Conservation (phyloP, 30 jellyfish, hydroid and myxozoan genomes). For the Pseudorhiza aurosa region DNA sequence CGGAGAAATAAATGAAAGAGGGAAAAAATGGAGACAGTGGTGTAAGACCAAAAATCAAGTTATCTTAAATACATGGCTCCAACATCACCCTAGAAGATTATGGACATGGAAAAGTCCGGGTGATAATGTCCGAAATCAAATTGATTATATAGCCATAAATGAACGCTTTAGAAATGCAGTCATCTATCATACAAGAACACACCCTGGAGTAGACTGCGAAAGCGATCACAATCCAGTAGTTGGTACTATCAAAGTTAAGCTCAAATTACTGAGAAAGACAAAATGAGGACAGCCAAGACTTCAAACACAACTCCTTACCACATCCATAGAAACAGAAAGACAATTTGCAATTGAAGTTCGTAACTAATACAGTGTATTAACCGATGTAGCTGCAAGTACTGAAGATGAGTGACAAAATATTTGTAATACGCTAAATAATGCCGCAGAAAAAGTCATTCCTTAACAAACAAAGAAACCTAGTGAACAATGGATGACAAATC, state of each 20-base stretch:
- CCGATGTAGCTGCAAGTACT: background rate
- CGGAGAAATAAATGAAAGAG: conserved; percentile 20
- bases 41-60: background rate
- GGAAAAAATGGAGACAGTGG: conserved; percentile 31
- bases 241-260: background rate
- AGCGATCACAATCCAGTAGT: background rate
- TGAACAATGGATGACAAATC: background rate
- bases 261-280: background rate
- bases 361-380: background rate
- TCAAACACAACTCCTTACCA: background rate
- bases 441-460: background rate
- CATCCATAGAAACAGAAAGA: conserved; percentile 9
- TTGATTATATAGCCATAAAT: conserved; percentile 7
- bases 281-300: conserved; percentile 5
- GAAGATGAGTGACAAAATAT: background rate
- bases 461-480: background rate
- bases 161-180: conserved; percentile 11
- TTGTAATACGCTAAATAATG: background rate
- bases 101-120: conserved; percentile 55
- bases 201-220: conserved; percentile 7
- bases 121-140: conserved; percentile 8
- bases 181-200: background rate
- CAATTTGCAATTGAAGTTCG: conserved; percentile 13
- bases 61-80: background rate
- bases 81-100: conserved; percentile 18